Evolutionary conservation across 1,140 invertebrate species (phyloP).

Genomic region (Drosophila repletoides): DNA sequence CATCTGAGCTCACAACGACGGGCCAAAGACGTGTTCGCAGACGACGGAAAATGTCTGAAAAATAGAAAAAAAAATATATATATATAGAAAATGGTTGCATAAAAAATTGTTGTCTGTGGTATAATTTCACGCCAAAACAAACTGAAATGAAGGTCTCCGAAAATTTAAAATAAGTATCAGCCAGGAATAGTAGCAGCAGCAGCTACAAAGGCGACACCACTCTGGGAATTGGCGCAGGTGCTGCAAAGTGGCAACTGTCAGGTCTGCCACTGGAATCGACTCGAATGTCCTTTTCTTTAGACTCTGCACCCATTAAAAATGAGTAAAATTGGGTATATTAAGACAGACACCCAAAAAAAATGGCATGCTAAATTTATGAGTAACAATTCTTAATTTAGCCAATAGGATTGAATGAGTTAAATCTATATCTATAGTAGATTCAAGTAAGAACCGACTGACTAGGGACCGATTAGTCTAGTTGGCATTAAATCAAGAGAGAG

Average conservation of each 20-base stretch:
- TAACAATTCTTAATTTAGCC: too few species aligned
- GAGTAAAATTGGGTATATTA: too few species aligned
- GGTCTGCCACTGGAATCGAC: constrained; percentile 9
- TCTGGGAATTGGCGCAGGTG: constrained; percentile 65
- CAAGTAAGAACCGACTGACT: too few species aligned
- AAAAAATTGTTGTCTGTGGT: constrained; percentile 34
- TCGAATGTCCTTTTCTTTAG: too few species aligned
- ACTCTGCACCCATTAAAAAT: too few species aligned
- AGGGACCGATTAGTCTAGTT: too few species aligned
- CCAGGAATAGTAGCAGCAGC: not conserved
- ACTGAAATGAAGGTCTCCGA: constrained; percentile 6
- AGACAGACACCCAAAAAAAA: too few species aligned
- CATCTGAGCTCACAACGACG: constrained; percentile 9
- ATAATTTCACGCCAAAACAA: constrained; percentile 50
- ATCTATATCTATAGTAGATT: too few species aligned
- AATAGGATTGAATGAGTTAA: too few species aligned
- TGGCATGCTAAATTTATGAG: too few species aligned
- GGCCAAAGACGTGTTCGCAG: constrained; percentile 64
- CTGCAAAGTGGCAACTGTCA: constrained; percentile 39
- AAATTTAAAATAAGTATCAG: too few species aligned
- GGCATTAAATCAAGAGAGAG: too few species aligned
- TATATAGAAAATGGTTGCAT: not conserved
- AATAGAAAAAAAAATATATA: constrained; percentile 13
- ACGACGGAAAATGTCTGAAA: constrained; percentile 67
- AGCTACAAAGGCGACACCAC: constrained; percentile 11